Evolutionary conservation across 2,797 vertebrate species (phyloP).

Genomic region (Monodelphis domestica): DNA sequence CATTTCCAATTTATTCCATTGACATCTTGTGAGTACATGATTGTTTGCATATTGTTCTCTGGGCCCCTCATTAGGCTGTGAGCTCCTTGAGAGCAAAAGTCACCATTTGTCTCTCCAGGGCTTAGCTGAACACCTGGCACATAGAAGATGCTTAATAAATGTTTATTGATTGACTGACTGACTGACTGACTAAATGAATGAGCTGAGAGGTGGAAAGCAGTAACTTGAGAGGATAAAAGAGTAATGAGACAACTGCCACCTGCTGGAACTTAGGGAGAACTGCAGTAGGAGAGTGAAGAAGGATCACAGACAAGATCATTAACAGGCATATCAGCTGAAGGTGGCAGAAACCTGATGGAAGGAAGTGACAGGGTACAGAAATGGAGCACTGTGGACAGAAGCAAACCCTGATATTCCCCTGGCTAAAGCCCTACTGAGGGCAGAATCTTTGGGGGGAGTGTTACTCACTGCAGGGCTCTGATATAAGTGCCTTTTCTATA

Average conservation of each 20-base stretch:
- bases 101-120: background rate
- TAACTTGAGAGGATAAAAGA: background rate
- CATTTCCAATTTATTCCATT: too few species aligned
- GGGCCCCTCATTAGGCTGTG: too few species aligned
- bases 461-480: background rate
- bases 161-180: background rate
- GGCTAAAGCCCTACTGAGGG: background rate
- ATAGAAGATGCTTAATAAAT: background rate
- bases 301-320: background rate
- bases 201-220: background rate
- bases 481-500: background rate
- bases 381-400: background rate
- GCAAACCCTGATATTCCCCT: background rate
- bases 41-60: too few species aligned
- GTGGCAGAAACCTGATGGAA: background rate
- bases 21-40: too few species aligned
- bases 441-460: background rate
- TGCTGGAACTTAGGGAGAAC: background rate
- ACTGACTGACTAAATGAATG: too few species aligned
- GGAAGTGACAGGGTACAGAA: background rate
- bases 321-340: background rate
- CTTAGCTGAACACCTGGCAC: background rate
- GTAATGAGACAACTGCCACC: background rate
- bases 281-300: background rate
- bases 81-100: background rate